Base-by-base conservation (phyloP, 2,113 vertebrate species). In the Capricornis sumatraensis region DNA sequence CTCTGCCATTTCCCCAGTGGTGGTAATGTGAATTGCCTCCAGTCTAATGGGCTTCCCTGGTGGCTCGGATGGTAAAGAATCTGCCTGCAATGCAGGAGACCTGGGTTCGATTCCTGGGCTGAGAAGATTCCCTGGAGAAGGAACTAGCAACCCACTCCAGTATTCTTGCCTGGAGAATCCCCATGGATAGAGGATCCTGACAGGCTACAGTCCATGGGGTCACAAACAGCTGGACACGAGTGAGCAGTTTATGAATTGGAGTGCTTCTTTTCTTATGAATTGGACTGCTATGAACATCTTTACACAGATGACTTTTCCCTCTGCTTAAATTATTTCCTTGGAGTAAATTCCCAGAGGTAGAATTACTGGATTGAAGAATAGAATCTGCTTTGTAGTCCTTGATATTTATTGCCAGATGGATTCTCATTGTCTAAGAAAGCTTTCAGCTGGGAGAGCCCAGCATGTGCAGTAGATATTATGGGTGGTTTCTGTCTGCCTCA, bases 301-400 rank as follows among this genome's bases (percentile, higher is more conserved):
- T 91, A 87, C 71, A 94, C 43, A 96, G 86, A 93, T 85, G 82
- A 55, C 11, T 23, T 45, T 64, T 36, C 25, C 28, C 1, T 10
- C 43, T 33, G 40, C 52, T 55, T 4, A 58, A 89, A 27, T 89
- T 78, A 90, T 93, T 92, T 88, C 94, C 86, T 88, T 76, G 84
- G 64, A 91, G 78, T 53, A 57, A 45, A 78, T 94, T 97, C 96
- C 82, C 78, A 86, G 95, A 91, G 94, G 76, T 76, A 43, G 85
- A 97, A 79, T 95, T 89, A 55, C 58, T 60, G 62, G 52, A 92
- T 88, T 16, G n/a, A 94, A 82, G 47, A 95, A 67, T 16, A 55
- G 78, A 55, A 88, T 57, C 58, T 78, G 55, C 60, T 85, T 67
- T 94, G 79, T 45, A 91, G 94, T 58, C 64, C 71, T 82, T 74